Evolutionary conservation across 2,888 invertebrate genomes (phyloP).

Genomic region (Frankliniella intonsa): DNA sequence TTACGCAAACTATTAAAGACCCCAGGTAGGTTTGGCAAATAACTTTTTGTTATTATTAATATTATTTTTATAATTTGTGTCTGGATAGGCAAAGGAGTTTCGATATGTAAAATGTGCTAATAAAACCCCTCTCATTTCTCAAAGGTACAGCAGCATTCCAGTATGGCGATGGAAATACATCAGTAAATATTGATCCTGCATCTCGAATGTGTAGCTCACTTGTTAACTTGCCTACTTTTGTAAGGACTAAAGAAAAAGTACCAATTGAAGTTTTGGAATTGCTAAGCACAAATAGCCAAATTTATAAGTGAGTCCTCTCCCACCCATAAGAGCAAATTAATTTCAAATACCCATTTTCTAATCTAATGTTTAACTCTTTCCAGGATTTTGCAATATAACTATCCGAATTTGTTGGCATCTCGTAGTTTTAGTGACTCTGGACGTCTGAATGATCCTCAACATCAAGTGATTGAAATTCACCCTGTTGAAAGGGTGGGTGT

Average conservation of each 20-base stretch:
- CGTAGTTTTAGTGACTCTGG: conserved; percentile 68
- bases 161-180: conserved; percentile 45
- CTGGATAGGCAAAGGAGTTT: not conserved
- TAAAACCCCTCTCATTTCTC: not conserved
- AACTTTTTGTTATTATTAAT: not conserved
- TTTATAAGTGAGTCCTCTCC: not conserved
- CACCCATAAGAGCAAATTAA: not conserved
- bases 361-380: not conserved
- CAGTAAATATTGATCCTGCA: conserved; percentile 41
- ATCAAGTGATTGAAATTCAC: not conserved
- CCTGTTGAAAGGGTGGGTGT: not conserved
- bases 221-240: conserved; percentile 78
- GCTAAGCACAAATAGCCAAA: conserved; percentile 57
- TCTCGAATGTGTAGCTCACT: conserved; percentile 68
- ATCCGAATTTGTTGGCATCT: conserved; percentile 68
- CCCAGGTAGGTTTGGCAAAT: conserved; percentile 36
- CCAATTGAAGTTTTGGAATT: conserved; percentile 71
- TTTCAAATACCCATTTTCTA: too few species aligned
- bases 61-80: not conserved
- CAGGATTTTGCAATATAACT: conserved; percentile 67
- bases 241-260: conserved; percentile 70
- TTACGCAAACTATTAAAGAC: conserved; percentile 40
- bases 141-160: conserved; percentile 33
- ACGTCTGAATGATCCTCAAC: conserved; percentile 48
- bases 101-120: not conserved